Conservation (phyloP, 1,140 invertebrate genomes). For the Pristionchus pacificus region DNA sequence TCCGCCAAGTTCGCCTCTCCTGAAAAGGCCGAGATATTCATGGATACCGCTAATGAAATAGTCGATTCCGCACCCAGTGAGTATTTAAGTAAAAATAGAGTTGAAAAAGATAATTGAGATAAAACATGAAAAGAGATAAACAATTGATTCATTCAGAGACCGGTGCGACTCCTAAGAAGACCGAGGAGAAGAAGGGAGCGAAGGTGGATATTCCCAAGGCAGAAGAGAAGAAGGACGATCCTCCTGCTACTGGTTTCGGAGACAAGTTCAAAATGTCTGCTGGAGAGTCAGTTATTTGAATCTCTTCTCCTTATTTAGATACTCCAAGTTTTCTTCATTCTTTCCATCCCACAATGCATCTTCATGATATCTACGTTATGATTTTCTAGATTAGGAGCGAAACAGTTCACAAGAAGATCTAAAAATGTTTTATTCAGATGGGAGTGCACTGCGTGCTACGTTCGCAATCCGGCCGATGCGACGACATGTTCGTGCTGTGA, state of each 20-base stretch:
- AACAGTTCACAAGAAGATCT: background rate
- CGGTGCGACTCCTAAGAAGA: background rate
- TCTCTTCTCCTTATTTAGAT: too few species aligned
- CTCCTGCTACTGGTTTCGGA: slow-evolving; percentile 5
- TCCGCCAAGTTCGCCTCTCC: slow-evolving; percentile 15
- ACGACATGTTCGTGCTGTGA: background rate
- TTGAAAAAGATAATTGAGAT: too few species aligned
- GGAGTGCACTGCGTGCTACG: background rate
- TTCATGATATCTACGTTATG: too few species aligned
- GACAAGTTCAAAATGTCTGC: slow-evolving; percentile 19
- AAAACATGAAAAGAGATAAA: too few species aligned
- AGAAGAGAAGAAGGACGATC: background rate
- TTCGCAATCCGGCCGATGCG: background rate
- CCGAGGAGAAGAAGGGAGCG: slow-evolving; percentile 5
- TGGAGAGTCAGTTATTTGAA: too few species aligned
- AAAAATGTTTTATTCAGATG: background rate
- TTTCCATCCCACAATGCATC: too few species aligned
- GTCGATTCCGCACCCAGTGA: background rate
- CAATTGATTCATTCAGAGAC: slow-evolving; percentile 1
- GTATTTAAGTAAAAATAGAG: too few species aligned
- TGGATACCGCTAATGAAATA: slow-evolving; percentile 4
- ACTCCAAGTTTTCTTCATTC: too few species aligned
- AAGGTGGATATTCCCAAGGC: slow-evolving; percentile 9
- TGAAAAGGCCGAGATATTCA: slow-evolving; percentile 18
- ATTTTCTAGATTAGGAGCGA: background rate